Evolutionary conservation across 1,140 invertebrate species (phyloP), one percentile per base, ranked within the genome.

Genomic region (Coptotermes formosanus): DNA sequence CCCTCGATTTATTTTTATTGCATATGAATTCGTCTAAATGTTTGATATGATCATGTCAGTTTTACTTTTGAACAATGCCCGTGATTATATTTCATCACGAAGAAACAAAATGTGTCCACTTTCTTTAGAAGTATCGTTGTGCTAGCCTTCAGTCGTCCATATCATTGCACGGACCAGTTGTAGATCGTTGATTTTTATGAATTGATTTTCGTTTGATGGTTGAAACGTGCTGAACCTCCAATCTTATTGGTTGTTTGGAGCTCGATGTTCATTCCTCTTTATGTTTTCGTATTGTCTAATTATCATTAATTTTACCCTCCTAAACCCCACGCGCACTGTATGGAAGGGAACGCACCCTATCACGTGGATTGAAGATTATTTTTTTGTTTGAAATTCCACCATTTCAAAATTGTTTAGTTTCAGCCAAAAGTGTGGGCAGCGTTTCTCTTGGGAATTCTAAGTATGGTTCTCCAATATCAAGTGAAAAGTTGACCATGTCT

Each of bases 401-500:
- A 75, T 75, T 75, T 75, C 64, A 75, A 75, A 75, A 75, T 75
- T 69, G 12, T n/a, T 75, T 75, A 75, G 12, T 75, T 75, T 75
- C n/a, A 75, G 64, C 64, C 64, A 75, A 30, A 75, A 75, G 64
- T 75, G 64, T 75, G 64, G 64, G 64, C 64, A 75, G 64, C 64
- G 64, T 75, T 75, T 75, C 14, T 75, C 64, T n/a, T 75, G 25
- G 64, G 64, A 75, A 75, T 25, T 30, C 11, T 12, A 75, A 75
- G 11, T 75, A 30, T n/a, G n/a, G 14, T 75, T 30, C 2, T 25
- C 9, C 25, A 14, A 30, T 75, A 75, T 75, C n/a, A 75, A 4
- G n/a, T 75, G 64, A 75, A 25, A 75, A 75, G n/a, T 75, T 75
- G 64, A 75, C 64, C 64, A 75, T 75, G 64, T 75, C 64, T 75